Evolutionary conservation across 2,797 vertebrate genomes (phyloP), one percentile per base, ranked within the genome.

Genomic region (Sternarchorhynchus goeldii): DNA sequence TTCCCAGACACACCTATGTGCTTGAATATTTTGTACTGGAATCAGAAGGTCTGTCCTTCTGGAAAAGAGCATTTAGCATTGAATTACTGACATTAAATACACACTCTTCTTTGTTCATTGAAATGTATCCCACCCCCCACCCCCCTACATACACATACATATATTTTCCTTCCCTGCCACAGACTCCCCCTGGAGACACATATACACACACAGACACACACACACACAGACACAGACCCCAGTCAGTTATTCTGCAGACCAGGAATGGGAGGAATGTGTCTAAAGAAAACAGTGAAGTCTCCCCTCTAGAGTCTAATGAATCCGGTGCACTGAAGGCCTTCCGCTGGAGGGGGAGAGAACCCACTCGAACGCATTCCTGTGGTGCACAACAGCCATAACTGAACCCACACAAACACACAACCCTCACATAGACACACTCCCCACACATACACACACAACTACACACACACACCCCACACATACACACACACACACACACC

Each of bases 221-320:
- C 56, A 60, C 63, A 79, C 58, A 67, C 39, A 32, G 41, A 57
- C 32, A 17, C 65, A 78, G 53, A 89, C 86, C 89, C 85, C 76
- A 80, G 88, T 87, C 63, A 81, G 32, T 80, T 81, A 85, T 88
- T 83, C 81, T 88, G 86, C 85, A 73, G 77, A 84, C 65, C 84
- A 88, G 89, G 93, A 93, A 94, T 94, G 72, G 75, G 76, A 91
- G 90, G 91, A 93, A 94, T 94, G 91, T 85, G 83, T 88, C 87
- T 90, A 89, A 91, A 90, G 90, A 91, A 94, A 93, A 94, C 92
- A 93, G 87, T 86, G 77, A 90, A 88, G 55, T 85, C 82, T 82
- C 55, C 70, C 86, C 89, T 86, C 88, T 87, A 85, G 84, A 80
- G 85, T 85, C 83, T 90, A 91, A 92, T 91, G 88, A 91, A 92